Conservation (phyloP, 2,797 vertebrate species). For the Streptopelia turtur region DNA sequence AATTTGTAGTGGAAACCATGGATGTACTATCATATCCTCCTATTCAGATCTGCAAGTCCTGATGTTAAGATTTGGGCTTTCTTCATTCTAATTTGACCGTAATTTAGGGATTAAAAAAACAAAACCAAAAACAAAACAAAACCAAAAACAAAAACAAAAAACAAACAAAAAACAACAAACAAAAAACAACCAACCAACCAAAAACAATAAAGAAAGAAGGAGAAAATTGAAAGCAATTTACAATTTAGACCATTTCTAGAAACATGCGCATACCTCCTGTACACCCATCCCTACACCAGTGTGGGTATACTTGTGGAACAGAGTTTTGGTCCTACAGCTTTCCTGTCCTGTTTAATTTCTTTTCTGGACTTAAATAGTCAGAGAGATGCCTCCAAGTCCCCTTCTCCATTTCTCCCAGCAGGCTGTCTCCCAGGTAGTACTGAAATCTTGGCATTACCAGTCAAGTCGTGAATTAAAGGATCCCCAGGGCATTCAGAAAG, state of each 20-base stretch:
- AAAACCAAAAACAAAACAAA: no score
- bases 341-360: background rate
- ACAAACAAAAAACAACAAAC: no score
- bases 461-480: background rate
- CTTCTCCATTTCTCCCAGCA: background rate
- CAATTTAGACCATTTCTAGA: background rate
- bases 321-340: accelerated
- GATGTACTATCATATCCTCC: background rate
- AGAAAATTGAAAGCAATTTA: background rate
- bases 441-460: background rate
- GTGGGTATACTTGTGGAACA: background rate
- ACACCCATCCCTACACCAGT: background rate
- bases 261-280: background rate
- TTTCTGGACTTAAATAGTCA: background rate
- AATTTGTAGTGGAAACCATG: background rate
- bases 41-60: background rate
- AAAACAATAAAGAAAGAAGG: no score
- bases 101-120: background rate
- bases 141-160: no score
- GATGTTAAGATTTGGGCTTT: background rate
- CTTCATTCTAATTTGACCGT: background rate
- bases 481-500: background rate
- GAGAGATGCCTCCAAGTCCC: background rate
- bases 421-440: background rate
- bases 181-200: no score